Conservation (phyloP, 2,888 invertebrate genomes). For the Drosophila differens region DNA sequence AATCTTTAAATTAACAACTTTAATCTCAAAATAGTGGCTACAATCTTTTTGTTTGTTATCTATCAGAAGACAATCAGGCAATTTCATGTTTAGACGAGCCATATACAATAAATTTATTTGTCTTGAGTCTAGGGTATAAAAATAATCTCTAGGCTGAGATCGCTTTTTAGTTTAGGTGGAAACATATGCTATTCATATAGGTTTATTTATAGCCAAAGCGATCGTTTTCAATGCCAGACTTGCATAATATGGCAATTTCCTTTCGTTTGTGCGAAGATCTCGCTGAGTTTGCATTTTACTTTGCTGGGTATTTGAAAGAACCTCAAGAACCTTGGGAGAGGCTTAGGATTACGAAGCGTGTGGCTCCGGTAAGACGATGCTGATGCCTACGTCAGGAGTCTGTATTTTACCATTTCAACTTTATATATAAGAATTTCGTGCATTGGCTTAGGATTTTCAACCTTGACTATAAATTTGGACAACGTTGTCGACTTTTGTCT, state of each 20-base stretch:
- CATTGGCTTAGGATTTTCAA: rapidly evolving
- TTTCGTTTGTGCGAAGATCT: constrained; percentile 1
- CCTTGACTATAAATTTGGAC: neutral
- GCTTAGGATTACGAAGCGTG: constrained; percentile 3
- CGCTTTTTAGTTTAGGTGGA: no score
- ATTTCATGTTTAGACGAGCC: neutral
- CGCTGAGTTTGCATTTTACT: constrained; percentile 8
- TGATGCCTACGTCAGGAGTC: constrained; percentile 3
- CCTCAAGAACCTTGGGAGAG: constrained; percentile 4
- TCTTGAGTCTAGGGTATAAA: neutral
- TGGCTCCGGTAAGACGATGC: constrained; percentile 22
- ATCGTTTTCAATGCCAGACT: constrained; percentile 4
- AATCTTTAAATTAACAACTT: neutral
- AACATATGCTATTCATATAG: no score
- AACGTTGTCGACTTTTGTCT: neutral
- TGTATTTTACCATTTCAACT: neutral
- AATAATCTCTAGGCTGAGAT: neutral
- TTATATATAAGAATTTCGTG: neutral
- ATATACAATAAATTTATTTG: neutral
- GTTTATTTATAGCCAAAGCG: neutral
- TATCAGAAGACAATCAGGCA: neutral
- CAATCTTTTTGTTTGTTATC: neutral
- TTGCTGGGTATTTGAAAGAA: neutral
- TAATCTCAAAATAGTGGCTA: neutral
- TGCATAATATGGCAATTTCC: neutral